A percentile compares a stretch with the other conserved stretches of the same genome.
Conservation (phyloP, 2,797 vertebrate genomes). For the Scolopax bukidnonensis region DNA sequence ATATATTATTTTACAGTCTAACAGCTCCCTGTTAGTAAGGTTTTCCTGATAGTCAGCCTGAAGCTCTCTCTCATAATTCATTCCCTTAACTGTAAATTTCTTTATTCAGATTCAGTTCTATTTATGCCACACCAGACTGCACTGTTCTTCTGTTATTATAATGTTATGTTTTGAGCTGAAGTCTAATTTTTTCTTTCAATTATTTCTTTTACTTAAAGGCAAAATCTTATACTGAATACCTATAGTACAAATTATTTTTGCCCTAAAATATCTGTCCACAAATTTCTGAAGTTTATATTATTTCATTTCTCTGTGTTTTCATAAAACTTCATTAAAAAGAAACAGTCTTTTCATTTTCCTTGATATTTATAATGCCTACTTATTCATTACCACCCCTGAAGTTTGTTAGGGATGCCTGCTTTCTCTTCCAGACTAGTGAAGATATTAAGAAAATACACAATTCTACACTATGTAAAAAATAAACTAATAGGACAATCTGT, state of each 20-base stretch:
- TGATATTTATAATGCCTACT: not conserved
- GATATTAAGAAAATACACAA: not conserved
- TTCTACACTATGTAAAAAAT: not conserved
- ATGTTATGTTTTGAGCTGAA: conserved; percentile 26
- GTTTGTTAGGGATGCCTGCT: not conserved
- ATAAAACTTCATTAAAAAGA: not conserved
- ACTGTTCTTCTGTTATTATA: conserved; percentile 9
- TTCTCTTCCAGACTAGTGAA: not conserved
- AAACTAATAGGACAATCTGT: not conserved
- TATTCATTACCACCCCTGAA: not conserved
- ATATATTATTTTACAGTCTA: conserved; percentile 56
- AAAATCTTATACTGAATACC: conserved; percentile 16
- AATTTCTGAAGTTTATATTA: conserved; percentile 22
- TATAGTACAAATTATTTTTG: conserved; percentile 33
- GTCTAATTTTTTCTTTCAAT: conserved; percentile 29
- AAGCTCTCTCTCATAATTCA: conserved; percentile 60
- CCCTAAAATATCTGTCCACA: conserved; percentile 1
- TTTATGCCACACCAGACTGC: conserved; percentile 45
- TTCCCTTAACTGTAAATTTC: conserved; percentile 63
- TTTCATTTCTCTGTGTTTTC: conserved; percentile 21
- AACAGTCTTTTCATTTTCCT: not conserved
- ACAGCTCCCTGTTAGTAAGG: conserved; percentile 38
- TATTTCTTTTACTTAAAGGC: conserved; percentile 32
- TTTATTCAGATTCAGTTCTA: conserved; percentile 60
- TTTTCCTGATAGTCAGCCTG: conserved; percentile 53